These are phyloP conservation scores for Eulacestoma nigropectus DNA, from an alignment of 2,113 vertebrate genomes.

Conservation along the genomic window DNA sequence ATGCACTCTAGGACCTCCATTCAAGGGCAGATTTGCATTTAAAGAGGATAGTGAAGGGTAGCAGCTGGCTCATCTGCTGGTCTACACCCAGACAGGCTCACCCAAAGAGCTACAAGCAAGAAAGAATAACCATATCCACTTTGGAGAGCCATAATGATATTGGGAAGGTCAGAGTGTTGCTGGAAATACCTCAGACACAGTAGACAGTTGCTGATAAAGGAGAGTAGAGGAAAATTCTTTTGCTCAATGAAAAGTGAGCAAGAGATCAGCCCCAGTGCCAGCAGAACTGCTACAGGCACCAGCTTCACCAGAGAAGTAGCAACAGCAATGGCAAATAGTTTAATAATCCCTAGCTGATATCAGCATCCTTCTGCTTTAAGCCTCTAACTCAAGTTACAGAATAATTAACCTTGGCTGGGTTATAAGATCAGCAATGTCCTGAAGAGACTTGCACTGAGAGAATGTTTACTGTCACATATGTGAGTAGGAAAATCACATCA, in stretches of 20 bases:
- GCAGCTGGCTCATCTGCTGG: background rate
- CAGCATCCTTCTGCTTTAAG: background rate
- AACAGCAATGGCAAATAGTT: background rate
- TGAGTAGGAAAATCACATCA: background rate
- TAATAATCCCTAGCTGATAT: background rate
- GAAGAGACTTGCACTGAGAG: background rate
- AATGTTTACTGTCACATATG: background rate
- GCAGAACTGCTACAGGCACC: background rate
- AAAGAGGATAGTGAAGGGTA: background rate
- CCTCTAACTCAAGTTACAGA: background rate
- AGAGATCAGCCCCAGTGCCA: background rate
- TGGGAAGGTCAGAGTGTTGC: background rate
- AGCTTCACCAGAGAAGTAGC: background rate
- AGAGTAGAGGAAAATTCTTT: background rate
- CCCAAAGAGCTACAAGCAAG: background rate
- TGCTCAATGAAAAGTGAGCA: background rate
- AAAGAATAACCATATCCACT: background rate
- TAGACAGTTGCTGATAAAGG: background rate
- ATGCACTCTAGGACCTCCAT: background rate
- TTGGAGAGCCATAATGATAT: background rate
- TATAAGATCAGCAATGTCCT: background rate
- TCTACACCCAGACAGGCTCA: background rate
- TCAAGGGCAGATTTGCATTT: background rate
- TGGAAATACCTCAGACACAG: background rate
- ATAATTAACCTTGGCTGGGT: background rate